Base-by-base conservation (phyloP, 2,113 vertebrate species). In the Tyrannus savana region DNA sequence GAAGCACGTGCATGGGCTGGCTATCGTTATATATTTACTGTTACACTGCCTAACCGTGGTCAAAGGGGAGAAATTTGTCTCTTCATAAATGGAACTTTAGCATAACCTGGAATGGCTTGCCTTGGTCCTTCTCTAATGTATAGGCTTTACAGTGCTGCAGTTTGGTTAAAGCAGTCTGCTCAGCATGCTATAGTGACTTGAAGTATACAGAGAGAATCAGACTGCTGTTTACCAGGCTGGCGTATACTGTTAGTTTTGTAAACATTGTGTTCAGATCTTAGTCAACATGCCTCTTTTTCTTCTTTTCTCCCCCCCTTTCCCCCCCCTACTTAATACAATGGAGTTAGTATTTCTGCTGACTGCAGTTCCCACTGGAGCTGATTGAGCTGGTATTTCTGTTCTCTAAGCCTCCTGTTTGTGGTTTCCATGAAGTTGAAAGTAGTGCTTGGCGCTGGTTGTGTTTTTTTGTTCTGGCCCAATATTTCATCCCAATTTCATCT, bases 381-480 rank as follows among this genome's bases (percentile, higher is more conserved):
- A 90, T 35, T 14, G 90, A 94, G 74, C 71, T 90, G 30, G n/a
- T 79, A 47, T 92, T 94, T 90, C 50, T 88, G 59, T 87, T 85
- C 71, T 76, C 66, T 66, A 88, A 94, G 42, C 37, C 67, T 90
- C 53, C 37, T 2, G 1, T 53, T 80, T 80, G 31, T 93, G 50
- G 59, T 77, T 88, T 93, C 68, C 35, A 46, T 60, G 66, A 93
- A 93, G 63, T 25, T 60, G 62, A 75, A 90, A 77, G 83, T 80
- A 76, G 52, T 82, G 89, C 58, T 85, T 80, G 82, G 49, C 80
- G 71, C 82, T 56, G 62, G 68, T 90, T 7, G 1, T 52, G 13
- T 2, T 44, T 87, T 68, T 64, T 84, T 79, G 39, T 47, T 27
- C 41, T 84, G 63, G 44, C 31, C 42, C 71, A 84, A 89, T 84